Evolutionary conservation across 2,797 vertebrate genomes (phyloP), one percentile per base, ranked within the genome.

Genomic region (Eleutherodactylus coqui): DNA sequence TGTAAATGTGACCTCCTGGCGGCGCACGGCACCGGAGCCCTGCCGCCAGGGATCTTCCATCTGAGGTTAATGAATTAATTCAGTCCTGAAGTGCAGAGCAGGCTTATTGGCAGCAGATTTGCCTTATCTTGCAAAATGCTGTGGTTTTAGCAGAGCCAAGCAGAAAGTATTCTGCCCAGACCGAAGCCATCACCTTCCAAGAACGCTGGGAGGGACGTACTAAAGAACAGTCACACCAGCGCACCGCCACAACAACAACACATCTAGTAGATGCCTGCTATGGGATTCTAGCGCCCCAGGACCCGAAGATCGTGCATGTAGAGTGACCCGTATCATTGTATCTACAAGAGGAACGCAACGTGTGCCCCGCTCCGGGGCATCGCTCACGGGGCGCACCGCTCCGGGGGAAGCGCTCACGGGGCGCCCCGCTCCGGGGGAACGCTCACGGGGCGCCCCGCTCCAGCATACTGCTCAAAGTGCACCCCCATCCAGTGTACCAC

Each of bases 51-150:
- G 45, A 41, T 5, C 13, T 17, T 17, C 10, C 49, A 70, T 64
- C n/a, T 24, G 17, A 24, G 6, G 58, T 38, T 38, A 82, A 82
- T 82, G 32, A 84, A 32, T 45, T 67, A 27, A 51, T 77, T 49
- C 21, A 38, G 83, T 62, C 58, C 75, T 75, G 41, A 73, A 55
- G 53, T 84, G 58, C 75, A 77, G 9, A 67, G 24, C 58, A 53
- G 45, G 9, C 67, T 72, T 73, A 41, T 70, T 82, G 80, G 80
- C 80, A 82, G 47, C 47, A 53, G 49, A 55, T 82, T 72, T 55
- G 32, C 24, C 60, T 85, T 67, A 85, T 85, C 73, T 85, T 69
- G 67, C 80, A 72, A 58, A 51, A 75, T 13, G 55, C 75, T 78
- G 75, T 85, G 73, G 67, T 78, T 85, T 27, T 41, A 62, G 73